Conservation (phyloP, 2,113 vertebrate species). For the Atrichornis clamosus region DNA sequence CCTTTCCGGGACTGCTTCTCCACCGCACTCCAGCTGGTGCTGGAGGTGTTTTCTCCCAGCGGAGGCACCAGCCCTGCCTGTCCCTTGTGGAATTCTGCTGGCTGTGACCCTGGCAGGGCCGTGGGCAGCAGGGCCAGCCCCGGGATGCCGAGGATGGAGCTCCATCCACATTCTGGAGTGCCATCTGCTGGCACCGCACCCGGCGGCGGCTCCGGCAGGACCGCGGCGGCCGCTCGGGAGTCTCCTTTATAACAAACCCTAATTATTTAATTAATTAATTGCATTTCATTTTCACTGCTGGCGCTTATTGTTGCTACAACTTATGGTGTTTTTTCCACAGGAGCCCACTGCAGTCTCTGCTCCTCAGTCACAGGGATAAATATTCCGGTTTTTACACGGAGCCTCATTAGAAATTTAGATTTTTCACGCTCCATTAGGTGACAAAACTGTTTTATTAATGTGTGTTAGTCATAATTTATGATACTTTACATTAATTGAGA, state of each 20-base stretch:
- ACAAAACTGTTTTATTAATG: neutral
- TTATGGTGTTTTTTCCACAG: neutral
- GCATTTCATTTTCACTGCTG: neutral
- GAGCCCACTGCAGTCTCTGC: neutral
- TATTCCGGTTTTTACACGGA: neutral
- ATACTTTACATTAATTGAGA: neutral
- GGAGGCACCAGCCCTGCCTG: neutral
- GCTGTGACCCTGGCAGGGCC: neutral
- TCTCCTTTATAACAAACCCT: neutral
- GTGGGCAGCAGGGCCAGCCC: neutral
- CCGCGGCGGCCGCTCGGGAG: neutral
- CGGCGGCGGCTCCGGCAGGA: neutral
- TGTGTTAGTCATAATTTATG: neutral
- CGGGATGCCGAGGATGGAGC: neutral
- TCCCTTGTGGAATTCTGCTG: fast-evolving
- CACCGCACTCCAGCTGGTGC: fast-evolving
- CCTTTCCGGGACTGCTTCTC: fast-evolving
- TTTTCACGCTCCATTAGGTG: neutral
- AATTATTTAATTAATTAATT: neutral
- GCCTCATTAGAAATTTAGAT: neutral
- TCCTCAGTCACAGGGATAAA: neutral
- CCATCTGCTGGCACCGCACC: conserved; percentile 40
- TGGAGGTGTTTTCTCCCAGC: fast-evolving
- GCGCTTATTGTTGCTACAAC: fast-evolving
- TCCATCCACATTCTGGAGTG: neutral